These are phyloP conservation scores for Apodemia duryi DNA, from an alignment of 2,888 invertebrate species.

Conservation along the genomic window DNA sequence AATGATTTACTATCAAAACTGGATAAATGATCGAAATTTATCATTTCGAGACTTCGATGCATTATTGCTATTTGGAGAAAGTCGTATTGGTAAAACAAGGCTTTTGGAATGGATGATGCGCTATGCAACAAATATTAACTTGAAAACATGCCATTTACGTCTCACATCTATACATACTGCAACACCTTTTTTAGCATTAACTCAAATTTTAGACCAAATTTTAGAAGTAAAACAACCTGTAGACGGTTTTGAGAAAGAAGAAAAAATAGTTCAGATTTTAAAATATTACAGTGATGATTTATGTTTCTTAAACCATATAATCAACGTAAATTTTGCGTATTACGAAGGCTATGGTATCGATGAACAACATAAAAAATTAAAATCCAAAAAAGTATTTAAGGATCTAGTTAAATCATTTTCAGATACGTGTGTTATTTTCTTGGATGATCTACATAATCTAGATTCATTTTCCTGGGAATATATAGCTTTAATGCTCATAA, in stretches of 20 bases:
- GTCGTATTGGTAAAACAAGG: constrained; percentile 79
- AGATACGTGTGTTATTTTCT: constrained; percentile 53
- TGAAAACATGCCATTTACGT: constrained; percentile 44
- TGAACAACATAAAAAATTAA: constrained; percentile 54
- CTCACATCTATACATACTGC: constrained; percentile 65
- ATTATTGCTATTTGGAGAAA: constrained; percentile 75
- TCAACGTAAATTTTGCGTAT: constrained; percentile 74
- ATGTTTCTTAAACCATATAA: constrained; percentile 75
- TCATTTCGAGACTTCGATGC: constrained; percentile 66
- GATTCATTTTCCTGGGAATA: constrained; percentile 68
- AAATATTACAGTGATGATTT: constrained; percentile 58
- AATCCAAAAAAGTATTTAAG: constrained; percentile 56
- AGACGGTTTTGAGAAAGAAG: constrained; percentile 60
- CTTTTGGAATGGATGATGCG: constrained; percentile 74
- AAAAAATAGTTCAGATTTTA: constrained; percentile 54
- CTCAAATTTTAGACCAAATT: constrained; percentile 64
- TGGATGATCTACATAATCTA: constrained; percentile 74
- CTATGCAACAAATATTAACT: constrained; percentile 44
- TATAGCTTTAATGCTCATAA: constrained; percentile 52
- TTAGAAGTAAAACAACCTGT: constrained; percentile 55
- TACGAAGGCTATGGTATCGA: constrained; percentile 55
- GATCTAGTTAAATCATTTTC: constrained; percentile 52
- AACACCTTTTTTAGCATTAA: constrained; percentile 60
- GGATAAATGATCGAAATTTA: constrained; percentile 46
- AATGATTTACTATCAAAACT: constrained; percentile 60